phyloP scores from a whole-genome alignment of 2,888 invertebrate species.

The Zhuqinia jingwanae region DNA sequence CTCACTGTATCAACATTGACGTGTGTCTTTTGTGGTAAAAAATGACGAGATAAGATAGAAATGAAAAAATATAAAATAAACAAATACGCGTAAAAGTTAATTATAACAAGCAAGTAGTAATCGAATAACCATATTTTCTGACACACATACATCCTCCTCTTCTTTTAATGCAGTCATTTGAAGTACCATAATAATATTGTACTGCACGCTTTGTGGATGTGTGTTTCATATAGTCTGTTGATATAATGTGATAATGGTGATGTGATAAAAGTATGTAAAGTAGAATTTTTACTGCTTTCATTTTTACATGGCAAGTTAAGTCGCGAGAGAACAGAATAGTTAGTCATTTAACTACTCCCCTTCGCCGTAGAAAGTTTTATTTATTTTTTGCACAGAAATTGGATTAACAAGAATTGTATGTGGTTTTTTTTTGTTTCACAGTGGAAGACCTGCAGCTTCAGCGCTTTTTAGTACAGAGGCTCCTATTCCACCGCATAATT shows the following conservation, averaged over 20 bases:
- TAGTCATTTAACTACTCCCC: background rate
- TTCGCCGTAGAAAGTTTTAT: background rate
- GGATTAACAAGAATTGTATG: background rate
- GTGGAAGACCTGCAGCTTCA: background rate
- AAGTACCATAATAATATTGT: no score
- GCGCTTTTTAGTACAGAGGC: background rate
- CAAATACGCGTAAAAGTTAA: no score
- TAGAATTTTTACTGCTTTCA: no score
- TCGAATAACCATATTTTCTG: background rate
- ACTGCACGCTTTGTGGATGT: no score
- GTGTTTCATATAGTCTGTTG: no score
- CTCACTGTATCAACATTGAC: no score
- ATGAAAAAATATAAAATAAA: background rate
- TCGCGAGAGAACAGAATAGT: background rate
- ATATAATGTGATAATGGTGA: no score
- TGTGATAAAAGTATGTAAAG: no score
- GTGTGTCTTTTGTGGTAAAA: no score
- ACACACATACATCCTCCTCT: background rate
- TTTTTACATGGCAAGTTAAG: background rate
- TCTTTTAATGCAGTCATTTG: background rate
- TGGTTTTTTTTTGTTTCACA: background rate
- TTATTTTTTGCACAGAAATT: background rate
- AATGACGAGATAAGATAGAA: background rate
- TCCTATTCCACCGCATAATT: conserved; percentile 7
- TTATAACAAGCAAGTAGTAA: background rate